phyloP scores from a whole-genome alignment of 1,140 invertebrate species.

The Drosophila nasuta region DNA sequence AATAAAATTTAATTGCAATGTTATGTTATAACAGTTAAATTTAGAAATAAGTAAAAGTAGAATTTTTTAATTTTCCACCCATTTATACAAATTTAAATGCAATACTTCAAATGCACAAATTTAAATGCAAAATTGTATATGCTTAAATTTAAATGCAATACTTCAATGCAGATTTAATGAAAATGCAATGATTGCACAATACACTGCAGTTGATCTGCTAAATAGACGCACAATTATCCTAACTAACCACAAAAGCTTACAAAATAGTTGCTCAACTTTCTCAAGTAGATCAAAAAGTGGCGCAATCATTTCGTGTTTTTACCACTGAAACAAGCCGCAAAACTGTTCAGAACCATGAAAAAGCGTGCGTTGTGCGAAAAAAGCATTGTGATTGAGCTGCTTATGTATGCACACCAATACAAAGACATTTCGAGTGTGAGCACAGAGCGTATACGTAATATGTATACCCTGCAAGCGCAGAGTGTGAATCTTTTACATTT shows the following conservation, averaged over 20 bases:
- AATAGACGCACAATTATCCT: constrained; percentile 4
- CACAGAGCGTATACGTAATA: constrained; percentile 52
- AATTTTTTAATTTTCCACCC: too few relatives aligned
- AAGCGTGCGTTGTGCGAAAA: constrained; percentile 55
- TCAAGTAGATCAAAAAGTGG: constrained; percentile 31
- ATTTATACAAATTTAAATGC: too few relatives aligned
- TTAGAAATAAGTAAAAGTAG: too few relatives aligned
- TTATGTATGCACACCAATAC: constrained; percentile 23
- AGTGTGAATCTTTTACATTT: too few relatives aligned
- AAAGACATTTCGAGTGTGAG: background rate
- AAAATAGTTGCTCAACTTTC: constrained; percentile 19
- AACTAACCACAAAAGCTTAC: constrained; percentile 33
- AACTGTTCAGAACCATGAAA: constrained; percentile 14
- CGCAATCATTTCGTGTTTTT: constrained; percentile 45
- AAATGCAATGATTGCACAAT: background rate
- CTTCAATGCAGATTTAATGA: background rate
- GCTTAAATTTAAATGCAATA: background rate
- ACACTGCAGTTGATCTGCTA: background rate
- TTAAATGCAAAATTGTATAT: too few relatives aligned
- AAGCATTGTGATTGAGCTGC: constrained; percentile 48
- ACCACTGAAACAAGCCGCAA: constrained; percentile 26
- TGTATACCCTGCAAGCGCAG: background rate
- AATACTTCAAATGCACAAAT: too few relatives aligned
- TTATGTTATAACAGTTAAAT: too few relatives aligned
- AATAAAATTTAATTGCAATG: too few relatives aligned